Evolutionary conservation across 2,113 vertebrate genomes (phyloP).

Genomic region (Mola mola): DNA sequence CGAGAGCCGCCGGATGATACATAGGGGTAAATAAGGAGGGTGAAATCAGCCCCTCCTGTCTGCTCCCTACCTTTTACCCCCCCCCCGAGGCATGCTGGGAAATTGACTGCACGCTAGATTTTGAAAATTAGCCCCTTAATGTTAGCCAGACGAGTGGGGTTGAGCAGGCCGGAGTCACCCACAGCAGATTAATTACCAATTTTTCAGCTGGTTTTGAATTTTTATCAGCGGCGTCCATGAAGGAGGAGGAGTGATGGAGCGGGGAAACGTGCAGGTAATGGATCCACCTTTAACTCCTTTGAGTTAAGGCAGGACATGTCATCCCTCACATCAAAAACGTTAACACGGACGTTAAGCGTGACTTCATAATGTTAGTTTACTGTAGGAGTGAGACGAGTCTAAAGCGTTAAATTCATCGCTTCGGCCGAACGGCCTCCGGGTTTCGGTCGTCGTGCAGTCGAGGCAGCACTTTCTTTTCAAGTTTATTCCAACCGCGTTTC

Average conservation of each 20-base stretch:
- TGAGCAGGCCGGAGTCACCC: slow-evolving; percentile 87
- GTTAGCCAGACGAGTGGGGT: slow-evolving; percentile 94
- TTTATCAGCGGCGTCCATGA: slow-evolving; percentile 48
- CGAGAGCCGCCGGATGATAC: slow-evolving; percentile 93
- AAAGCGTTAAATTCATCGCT: slow-evolving; percentile 68
- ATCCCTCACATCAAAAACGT: too few relatives aligned
- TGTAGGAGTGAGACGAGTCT: too few relatives aligned
- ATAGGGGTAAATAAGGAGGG: slow-evolving; percentile 99
- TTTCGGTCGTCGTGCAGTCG: slow-evolving; percentile 49
- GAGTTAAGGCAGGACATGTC: too few relatives aligned
- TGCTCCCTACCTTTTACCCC: slow-evolving; percentile 92
- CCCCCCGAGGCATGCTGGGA: slow-evolving; percentile 87
- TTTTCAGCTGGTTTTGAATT: slow-evolving; percentile 84
- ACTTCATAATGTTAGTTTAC: too few relatives aligned
- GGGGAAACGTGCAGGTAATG: slow-evolving; percentile 41
- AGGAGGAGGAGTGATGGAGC: slow-evolving; percentile 38
- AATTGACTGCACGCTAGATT: slow-evolving; percentile 99
- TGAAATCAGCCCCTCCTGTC: slow-evolving; percentile 97
- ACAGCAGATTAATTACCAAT: slow-evolving; percentile 94
- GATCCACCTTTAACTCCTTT: slow-evolving; percentile 40
- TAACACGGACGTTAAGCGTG: too few relatives aligned
- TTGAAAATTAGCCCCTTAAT: slow-evolving; percentile 99
- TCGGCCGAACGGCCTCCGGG: slow-evolving; percentile 62
- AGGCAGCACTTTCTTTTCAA: too few relatives aligned
- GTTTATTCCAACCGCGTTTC: too few relatives aligned